phyloP scores from a whole-genome alignment of 2,113 vertebrate species.

The Cyrtonyx montezumae region DNA sequence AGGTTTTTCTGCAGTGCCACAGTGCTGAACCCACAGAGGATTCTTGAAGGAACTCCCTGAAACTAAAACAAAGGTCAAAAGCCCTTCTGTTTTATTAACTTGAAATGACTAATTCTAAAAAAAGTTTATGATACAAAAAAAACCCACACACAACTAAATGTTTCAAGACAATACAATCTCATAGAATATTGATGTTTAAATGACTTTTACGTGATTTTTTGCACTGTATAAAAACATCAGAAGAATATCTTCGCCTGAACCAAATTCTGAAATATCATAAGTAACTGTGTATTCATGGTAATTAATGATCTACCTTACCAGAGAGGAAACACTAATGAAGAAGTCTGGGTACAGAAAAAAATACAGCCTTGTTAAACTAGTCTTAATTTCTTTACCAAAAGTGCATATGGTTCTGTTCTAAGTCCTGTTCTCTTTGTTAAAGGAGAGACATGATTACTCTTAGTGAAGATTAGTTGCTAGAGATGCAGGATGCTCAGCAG shows the following conservation, averaged over 20 bases:
- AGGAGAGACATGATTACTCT: neutral
- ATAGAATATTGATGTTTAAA: constrained; percentile 9
- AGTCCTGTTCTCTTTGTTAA: constrained; percentile 22
- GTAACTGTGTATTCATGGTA: constrained; percentile 9
- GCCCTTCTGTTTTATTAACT: neutral
- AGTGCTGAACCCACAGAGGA: neutral
- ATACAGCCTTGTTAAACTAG: neutral
- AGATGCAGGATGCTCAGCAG: constrained; percentile 35
- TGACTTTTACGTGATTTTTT: neutral
- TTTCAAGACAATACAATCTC: neutral
- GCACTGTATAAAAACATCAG: constrained; percentile 35
- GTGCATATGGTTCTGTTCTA: neutral
- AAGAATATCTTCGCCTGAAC: constrained; percentile 29
- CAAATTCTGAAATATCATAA: constrained; percentile 59
- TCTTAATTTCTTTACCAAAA: constrained; percentile 48
- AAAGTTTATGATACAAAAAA: constrained; percentile 23
- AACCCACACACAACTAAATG: constrained; percentile 49
- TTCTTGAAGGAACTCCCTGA: neutral
- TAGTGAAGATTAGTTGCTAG: constrained; percentile 39
- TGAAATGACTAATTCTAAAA: constrained; percentile 38
- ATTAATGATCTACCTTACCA: neutral
- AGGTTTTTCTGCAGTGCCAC: neutral
- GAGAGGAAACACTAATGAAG: neutral
- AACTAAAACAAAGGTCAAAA: neutral
- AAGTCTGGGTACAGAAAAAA: neutral